Percentiles rank a stretch among this genome's conserved stretches.
Evolutionary conservation across 2,113 vertebrate genomes (phyloP).

Genomic region (Datnioides undecimradiatus): DNA sequence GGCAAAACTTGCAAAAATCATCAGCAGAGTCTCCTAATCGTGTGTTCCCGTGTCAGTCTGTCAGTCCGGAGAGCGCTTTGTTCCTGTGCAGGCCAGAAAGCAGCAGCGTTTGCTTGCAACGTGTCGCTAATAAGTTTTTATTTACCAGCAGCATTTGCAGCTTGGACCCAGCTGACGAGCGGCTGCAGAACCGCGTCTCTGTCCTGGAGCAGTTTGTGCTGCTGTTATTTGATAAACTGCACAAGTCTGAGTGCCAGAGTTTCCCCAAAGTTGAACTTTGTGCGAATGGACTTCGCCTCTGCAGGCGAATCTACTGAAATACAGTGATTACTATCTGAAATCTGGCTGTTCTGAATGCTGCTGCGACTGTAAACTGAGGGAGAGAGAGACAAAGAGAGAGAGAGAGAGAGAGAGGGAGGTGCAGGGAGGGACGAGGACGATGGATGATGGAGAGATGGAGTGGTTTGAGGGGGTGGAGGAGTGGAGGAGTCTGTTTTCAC

Average conservation of each 20-base stretch:
- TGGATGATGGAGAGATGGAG: conserved; percentile 60
- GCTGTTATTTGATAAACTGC: not conserved
- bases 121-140: not conserved
- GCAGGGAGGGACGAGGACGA: conserved; percentile 16
- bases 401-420: not conserved
- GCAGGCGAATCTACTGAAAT: not conserved
- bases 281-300: not conserved
- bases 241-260: not conserved
- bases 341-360: not conserved
- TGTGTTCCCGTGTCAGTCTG: too few relatives aligned
- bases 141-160: not conserved
- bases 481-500: conserved; percentile 81
- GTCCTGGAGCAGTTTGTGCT: not conserved
- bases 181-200: not conserved
- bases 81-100: too few relatives aligned
- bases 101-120: too few relatives aligned
- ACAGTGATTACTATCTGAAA: not conserved
- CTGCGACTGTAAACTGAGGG: not conserved
- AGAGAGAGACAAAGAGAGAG: not conserved
- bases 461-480: conserved; percentile 57
- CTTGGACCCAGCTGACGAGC: not conserved
- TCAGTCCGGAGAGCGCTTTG: too few relatives aligned
- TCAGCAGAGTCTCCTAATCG: too few relatives aligned
- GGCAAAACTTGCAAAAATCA: too few relatives aligned
- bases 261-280: not conserved